Percentiles rank a stretch among this genome's conserved stretches.
These are phyloP conservation scores for Venustoraphidia nigricollis DNA, from an alignment of 2,888 invertebrate species.

Conservation along the genomic window DNA sequence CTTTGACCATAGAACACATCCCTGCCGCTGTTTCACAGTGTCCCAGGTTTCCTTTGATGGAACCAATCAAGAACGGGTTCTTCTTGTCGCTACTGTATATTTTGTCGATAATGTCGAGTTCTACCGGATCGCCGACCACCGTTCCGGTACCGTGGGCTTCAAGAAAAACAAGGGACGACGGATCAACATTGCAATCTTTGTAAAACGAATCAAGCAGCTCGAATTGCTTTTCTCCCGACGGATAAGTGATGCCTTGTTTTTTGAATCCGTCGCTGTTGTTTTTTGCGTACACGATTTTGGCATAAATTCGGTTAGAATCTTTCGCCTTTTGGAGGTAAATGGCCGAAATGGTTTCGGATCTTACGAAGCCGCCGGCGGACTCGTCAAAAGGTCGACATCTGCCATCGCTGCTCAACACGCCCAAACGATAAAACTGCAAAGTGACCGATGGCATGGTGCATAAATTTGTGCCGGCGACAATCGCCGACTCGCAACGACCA, in stretches of 20 bases:
- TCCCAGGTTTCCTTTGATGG: slow-evolving; percentile 88
- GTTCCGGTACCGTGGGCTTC: slow-evolving; percentile 83
- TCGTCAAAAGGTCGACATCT: slow-evolving; percentile 84
- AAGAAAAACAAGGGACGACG: slow-evolving; percentile 54
- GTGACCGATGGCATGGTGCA: slow-evolving; percentile 79
- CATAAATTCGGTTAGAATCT: slow-evolving; percentile 33
- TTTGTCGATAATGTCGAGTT: slow-evolving; percentile 66
- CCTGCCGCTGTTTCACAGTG: slow-evolving; percentile 82
- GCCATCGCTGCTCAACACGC: slow-evolving; percentile 71
- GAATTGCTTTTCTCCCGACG: slow-evolving; percentile 37
- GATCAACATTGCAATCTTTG: slow-evolving; percentile 52
- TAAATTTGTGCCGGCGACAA: slow-evolving; percentile 78
- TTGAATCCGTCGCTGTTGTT: slow-evolving; percentile 26
- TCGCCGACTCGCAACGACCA: slow-evolving; percentile 75
- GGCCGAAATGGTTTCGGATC: slow-evolving; percentile 62
- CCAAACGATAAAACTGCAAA: slow-evolving; percentile 67
- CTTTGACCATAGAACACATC: slow-evolving; percentile 69
- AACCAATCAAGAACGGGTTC: slow-evolving; percentile 68
- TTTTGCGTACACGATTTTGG: slow-evolving; percentile 23
- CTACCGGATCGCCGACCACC: slow-evolving; percentile 81
- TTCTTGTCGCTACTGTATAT: slow-evolving; percentile 61
- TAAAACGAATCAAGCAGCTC: slow-evolving; percentile 46
- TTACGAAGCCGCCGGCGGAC: slow-evolving; percentile 63
- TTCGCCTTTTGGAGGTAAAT: slow-evolving; percentile 53
- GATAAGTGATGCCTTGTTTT: slow-evolving; percentile 25